Conservation (phyloP, 1,140 invertebrate genomes). For the Bradynema listronoti region DNA sequence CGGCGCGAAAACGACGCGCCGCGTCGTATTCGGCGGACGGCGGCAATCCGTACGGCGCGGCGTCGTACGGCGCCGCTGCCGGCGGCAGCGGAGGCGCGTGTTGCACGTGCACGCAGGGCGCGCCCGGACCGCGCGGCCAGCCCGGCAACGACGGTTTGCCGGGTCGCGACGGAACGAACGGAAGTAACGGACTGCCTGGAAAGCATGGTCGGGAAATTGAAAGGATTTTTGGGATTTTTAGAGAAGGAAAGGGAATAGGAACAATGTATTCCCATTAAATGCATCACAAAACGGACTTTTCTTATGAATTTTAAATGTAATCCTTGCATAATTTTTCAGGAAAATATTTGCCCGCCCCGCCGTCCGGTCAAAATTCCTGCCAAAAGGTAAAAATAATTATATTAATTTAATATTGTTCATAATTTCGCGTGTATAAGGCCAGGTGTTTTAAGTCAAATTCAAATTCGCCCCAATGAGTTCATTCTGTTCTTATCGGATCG, state of each 20-base stretch:
- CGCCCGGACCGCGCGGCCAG: constrained; percentile 22
- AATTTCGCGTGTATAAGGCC: no score
- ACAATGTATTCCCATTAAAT: constrained; percentile 25
- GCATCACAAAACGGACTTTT: no score
- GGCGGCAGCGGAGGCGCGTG: constrained; percentile 33
- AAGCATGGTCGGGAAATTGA: constrained; percentile 32
- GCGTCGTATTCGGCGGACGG: not conserved
- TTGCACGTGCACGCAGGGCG: constrained; percentile 51
- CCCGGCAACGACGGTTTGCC: constrained; percentile 32
- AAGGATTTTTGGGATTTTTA: no score
- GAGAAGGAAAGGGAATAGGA: no score
- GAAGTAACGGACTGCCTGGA: constrained; percentile 40
- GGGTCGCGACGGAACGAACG: constrained; percentile 22
- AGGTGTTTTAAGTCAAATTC: no score
- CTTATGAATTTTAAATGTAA: no score
- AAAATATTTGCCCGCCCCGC: constrained; percentile 52
- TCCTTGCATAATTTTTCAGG: constrained; percentile 6
- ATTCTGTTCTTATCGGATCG: no score
- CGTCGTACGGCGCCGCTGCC: constrained; percentile 37
- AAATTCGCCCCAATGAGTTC: no score
- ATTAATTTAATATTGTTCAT: not conserved
- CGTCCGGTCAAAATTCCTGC: constrained; percentile 47
- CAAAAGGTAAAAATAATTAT: constrained; percentile 38
- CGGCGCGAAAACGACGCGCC: not conserved
- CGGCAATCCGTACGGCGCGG: constrained; percentile 17